Evolutionary conservation across 2,113 vertebrate species (phyloP).

Genomic region (Psettodes erumei): DNA sequence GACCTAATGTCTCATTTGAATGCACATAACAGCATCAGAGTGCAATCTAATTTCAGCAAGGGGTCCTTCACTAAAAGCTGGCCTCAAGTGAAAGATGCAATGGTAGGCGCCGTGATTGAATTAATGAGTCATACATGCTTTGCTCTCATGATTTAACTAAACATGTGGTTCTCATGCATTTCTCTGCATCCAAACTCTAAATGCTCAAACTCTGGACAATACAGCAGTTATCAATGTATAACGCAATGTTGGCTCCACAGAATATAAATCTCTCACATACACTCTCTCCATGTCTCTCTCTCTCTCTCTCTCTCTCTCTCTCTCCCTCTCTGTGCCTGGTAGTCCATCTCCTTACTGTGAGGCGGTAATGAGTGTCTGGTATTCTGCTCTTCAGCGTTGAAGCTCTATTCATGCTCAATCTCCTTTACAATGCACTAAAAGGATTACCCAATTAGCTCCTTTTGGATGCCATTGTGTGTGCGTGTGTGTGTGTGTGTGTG

Average conservation of each 20-base stretch:
- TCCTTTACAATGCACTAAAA: conserved; percentile 80
- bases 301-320: conserved; percentile 34
- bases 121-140: conserved; percentile 47
- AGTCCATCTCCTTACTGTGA: conserved; percentile 67
- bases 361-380: conserved; percentile 77
- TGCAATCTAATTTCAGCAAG: conserved; percentile 63
- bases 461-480: conserved; percentile 65
- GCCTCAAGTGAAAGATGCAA: conserved; percentile 43
- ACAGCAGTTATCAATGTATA: conserved; percentile 41
- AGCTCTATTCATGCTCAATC: conserved; percentile 77
- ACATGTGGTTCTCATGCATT: background rate
- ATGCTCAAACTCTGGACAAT: conserved; percentile 31
- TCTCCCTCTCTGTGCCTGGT: conserved; percentile 61
- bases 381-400: conserved; percentile 72
- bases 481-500: background rate
- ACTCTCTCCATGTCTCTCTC: conserved; percentile 33
- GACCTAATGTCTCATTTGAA: conserved; percentile 71
- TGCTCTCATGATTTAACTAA: conserved; percentile 19
- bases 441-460: conserved; percentile 81
- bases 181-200: conserved; percentile 11
- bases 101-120: conserved; percentile 31
- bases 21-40: conserved; percentile 57
- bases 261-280: conserved; percentile 52
- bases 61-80: conserved; percentile 57
- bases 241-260: conserved; percentile 40